Conservation (phyloP, 2,888 invertebrate species). For the Drosophila picticornis region DNA sequence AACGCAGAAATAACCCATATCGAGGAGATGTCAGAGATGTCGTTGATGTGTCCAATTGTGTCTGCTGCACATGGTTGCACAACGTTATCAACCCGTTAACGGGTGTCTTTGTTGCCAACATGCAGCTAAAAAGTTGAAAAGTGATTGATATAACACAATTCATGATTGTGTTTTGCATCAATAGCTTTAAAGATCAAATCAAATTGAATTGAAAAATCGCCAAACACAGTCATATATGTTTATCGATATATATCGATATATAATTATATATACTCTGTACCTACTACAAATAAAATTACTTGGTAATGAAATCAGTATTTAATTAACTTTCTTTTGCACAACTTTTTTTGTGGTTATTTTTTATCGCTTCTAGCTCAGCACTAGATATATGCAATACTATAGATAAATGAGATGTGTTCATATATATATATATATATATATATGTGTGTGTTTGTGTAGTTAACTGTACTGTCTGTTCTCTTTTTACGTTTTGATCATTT, state of each 20-base stretch:
- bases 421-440: neutral
- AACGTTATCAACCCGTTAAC: neutral
- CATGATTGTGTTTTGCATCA: slow-evolving; percentile 2
- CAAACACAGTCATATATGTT: slow-evolving; percentile 3
- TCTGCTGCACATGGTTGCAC: neutral
- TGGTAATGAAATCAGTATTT: slow-evolving; percentile 50
- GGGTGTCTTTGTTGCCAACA: neutral
- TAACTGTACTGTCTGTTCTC: neutral
- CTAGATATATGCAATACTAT: neutral
- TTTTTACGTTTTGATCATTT: slow-evolving; percentile 5
- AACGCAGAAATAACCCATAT: neutral
- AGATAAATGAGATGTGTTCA: neutral
- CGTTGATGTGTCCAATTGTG: neutral
- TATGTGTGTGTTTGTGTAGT: neutral
- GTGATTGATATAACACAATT: neutral
- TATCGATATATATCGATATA: neutral
- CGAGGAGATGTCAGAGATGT: neutral
- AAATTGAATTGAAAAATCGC: slow-evolving; percentile 29
- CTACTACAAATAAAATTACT: slow-evolving; percentile 23
- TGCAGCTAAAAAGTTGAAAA: neutral
- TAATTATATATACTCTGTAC: neutral
- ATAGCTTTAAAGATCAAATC: slow-evolving; percentile 5
- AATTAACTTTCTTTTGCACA: slow-evolving; percentile 33
- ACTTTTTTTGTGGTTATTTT: neutral
- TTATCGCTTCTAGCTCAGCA: neutral